Evolutionary conservation across 2,113 vertebrate species (phyloP).

Genomic region (Motacilla tschutschensis): DNA sequence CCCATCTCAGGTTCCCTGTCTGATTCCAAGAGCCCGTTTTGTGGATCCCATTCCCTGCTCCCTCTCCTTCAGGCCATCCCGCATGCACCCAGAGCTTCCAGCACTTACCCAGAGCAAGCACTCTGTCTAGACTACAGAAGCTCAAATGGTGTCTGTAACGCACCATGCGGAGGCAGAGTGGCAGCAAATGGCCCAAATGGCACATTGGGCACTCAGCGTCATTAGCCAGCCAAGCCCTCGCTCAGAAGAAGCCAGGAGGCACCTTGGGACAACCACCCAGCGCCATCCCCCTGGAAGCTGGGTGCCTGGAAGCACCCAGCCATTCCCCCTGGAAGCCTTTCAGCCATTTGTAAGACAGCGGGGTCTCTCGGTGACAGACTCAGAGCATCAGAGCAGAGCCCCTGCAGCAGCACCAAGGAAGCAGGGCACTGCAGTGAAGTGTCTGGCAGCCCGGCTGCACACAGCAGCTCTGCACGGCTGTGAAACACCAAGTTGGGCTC

Average conservation of each 20-base stretch:
- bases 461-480: not conserved
- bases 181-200: accelerated
- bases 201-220: accelerated
- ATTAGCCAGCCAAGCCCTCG: not conserved
- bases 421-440: not conserved
- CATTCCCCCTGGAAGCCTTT: not conserved
- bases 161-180: not conserved
- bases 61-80: not conserved
- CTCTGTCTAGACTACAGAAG: accelerated
- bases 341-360: accelerated
- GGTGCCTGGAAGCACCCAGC: too few relatives aligned
- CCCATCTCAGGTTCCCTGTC: too few relatives aligned
- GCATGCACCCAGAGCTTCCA: accelerated
- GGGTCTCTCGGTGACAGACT: not conserved
- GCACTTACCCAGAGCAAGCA: not conserved
- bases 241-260: accelerated
- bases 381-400: not conserved
- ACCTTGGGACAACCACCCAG: not conserved
- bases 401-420: not conserved
- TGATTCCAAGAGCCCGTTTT: not conserved
- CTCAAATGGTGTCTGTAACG: accelerated
- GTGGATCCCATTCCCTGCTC: not conserved
- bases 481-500: accelerated
- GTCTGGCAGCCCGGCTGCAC: not conserved
- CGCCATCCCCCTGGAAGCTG: not conserved